A percentile compares a stretch with the other conserved stretches of the same genome.
These are phyloP conservation scores for Dinocampus coccinellae DNA, from an alignment of 2,888 invertebrate genomes.

Conservation along the genomic window DNA sequence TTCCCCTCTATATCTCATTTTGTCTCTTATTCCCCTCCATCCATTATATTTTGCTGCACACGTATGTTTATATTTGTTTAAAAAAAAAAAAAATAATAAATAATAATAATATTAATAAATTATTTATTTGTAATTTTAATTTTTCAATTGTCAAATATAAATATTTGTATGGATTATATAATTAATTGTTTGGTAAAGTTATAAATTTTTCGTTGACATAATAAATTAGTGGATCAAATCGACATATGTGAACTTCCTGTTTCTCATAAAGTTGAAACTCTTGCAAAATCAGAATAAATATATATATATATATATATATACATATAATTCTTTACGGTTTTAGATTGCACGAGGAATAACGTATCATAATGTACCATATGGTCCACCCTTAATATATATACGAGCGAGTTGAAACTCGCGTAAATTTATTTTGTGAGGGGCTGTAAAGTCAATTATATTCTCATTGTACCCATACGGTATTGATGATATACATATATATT, in stretches of 20 bases:
- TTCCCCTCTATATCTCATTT: not conserved
- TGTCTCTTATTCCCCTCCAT: not conserved
- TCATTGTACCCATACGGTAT: conserved; percentile 41
- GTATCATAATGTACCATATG: conserved; percentile 23
- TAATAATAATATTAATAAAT: too few species aligned
- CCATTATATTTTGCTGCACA: not conserved
- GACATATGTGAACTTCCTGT: conserved; percentile 34
- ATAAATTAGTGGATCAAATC: conserved; percentile 9
- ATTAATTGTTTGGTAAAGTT: not conserved
- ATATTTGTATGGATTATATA: not conserved
- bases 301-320: conserved; percentile 1
- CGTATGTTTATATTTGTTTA: too few species aligned
- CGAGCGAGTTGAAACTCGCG: conserved; percentile 20
- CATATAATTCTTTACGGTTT: conserved; percentile 29
- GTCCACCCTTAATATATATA: conserved; percentile 32
- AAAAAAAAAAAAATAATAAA: not conserved
- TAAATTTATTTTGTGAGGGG: conserved; percentile 28
- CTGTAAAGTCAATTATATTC: conserved; percentile 49
- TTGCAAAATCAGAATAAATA: conserved; percentile 18
- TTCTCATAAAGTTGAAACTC: conserved; percentile 24
- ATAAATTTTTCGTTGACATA: not conserved
- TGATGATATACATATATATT: too few species aligned
- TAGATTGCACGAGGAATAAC: conserved; percentile 10
- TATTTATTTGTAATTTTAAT: not conserved
- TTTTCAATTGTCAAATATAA: not conserved